A percentile compares a stretch with the other conserved stretches of the same genome.
phyloP scores from a whole-genome alignment of 2,888 invertebrate genomes.

The Chymomyza procnemis region DNA sequence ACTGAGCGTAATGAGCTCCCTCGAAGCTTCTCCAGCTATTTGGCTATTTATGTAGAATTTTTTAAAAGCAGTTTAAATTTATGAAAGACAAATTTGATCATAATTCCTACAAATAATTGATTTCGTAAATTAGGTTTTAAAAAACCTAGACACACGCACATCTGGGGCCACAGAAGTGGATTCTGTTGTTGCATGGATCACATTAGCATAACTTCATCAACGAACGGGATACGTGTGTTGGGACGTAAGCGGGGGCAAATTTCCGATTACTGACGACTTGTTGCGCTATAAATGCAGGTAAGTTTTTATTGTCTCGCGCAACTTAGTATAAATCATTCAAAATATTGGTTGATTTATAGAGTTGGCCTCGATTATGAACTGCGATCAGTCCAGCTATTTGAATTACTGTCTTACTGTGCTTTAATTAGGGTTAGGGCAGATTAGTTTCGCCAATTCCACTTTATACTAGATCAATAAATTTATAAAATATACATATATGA shows the following conservation, averaged over 20 bases:
- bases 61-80: background rate
- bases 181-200: background rate
- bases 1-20: background rate
- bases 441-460: background rate
- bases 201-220: conserved; percentile 8
- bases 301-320: conserved; percentile 1
- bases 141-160: background rate
- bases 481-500: too few relatives aligned
- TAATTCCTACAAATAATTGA: background rate
- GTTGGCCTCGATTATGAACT: background rate
- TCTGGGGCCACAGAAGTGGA: background rate
- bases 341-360: background rate
- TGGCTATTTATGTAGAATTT: background rate
- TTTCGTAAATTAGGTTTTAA: background rate
- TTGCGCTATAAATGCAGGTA: background rate
- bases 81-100: conserved; percentile 24
- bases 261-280: background rate
- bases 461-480: too few relatives aligned
- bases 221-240: background rate
- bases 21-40: background rate
- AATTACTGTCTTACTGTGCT: conserved; percentile 2
- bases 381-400: background rate
- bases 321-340: conserved; percentile 4
- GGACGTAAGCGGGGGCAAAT: background rate
- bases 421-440: background rate